phyloP scores from a whole-genome alignment of 2,113 vertebrate species.

The Lepus americanus region DNA sequence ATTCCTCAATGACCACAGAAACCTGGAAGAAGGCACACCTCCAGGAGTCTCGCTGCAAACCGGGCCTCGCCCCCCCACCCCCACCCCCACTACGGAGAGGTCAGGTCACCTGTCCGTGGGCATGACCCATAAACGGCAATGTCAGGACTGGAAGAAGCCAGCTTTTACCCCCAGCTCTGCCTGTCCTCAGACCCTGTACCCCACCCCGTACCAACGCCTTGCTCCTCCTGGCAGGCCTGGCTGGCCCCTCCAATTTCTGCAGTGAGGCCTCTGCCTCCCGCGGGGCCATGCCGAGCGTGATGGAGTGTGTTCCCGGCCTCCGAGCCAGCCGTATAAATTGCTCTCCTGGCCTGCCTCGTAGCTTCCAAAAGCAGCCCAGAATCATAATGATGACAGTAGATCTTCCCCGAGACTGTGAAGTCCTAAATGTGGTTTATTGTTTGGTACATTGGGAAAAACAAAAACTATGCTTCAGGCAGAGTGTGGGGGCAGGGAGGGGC shows the following conservation, averaged over 20 bases:
- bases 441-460: slow-evolving; percentile 26
- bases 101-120: neutral
- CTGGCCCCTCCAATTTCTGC: neutral
- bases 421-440: slow-evolving; percentile 48
- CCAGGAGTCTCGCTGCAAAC: neutral
- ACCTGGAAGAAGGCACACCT: rapidly evolving
- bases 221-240: neutral
- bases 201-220: neutral
- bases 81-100: neutral
- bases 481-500: neutral
- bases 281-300: neutral
- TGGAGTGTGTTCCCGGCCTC: neutral
- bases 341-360: slow-evolving; percentile 45
- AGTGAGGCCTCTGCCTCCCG: neutral
- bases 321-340: slow-evolving; percentile 49
- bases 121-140: neutral
- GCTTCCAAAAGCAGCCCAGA: slow-evolving; percentile 41
- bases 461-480: slow-evolving; percentile 9
- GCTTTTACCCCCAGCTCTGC: neutral
- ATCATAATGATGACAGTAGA: neutral
- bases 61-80: rapidly evolving
- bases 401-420: slow-evolving; percentile 63
- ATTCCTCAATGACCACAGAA: rapidly evolving
- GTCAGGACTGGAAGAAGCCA: neutral
- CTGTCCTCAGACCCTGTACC: neutral